Percentiles rank a stretch among this genome's conserved stretches.
Conservation (phyloP, 2,113 vertebrate genomes). For the Phrynosoma blainvillii region DNA sequence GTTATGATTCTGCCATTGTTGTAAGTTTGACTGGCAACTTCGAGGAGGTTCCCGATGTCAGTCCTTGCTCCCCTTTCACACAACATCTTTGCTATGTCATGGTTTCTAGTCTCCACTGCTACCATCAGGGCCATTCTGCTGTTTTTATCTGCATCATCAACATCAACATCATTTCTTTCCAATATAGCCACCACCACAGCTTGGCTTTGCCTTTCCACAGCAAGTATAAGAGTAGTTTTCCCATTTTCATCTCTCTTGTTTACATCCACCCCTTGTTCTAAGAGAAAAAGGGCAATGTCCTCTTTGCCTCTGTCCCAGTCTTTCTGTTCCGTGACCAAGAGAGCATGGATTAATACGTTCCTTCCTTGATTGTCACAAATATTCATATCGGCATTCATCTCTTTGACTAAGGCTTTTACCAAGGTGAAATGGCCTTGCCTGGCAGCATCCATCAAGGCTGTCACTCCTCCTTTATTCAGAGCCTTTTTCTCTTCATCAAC, state of each 20-base stretch:
- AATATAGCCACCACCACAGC: conserved; percentile 66
- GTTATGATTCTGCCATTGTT: neutral
- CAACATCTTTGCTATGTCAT: conserved; percentile 3
- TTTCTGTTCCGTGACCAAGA: rapidly evolving
- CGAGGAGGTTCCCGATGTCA: conserved; percentile 42
- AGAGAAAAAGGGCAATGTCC: conserved; percentile 21
- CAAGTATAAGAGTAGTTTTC: conserved; percentile 74
- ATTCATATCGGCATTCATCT: conserved; percentile 71
- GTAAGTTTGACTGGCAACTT: conserved; percentile 5
- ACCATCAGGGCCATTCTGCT: conserved; percentile 66
- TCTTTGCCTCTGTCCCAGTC: rapidly evolving
- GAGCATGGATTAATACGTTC: conserved; percentile 67
- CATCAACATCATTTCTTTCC: conserved; percentile 49
- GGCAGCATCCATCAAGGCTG: conserved; percentile 77
- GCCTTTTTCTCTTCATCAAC: conserved; percentile 41
- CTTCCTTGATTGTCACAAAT: conserved; percentile 70
- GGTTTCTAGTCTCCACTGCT: conserved; percentile 46
- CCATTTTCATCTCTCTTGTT: conserved; percentile 60
- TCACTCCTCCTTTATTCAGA: conserved; percentile 69
- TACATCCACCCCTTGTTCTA: conserved; percentile 42
- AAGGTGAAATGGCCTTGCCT: rapidly evolving
- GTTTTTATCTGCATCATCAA: conserved; percentile 58
- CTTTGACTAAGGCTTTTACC: conserved; percentile 55
- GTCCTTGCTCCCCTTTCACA: conserved; percentile 61
- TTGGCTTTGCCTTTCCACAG: conserved; percentile 57